Evolutionary conservation across 1,140 invertebrate genomes (phyloP).

Genomic region (Bacillus rossius): DNA sequence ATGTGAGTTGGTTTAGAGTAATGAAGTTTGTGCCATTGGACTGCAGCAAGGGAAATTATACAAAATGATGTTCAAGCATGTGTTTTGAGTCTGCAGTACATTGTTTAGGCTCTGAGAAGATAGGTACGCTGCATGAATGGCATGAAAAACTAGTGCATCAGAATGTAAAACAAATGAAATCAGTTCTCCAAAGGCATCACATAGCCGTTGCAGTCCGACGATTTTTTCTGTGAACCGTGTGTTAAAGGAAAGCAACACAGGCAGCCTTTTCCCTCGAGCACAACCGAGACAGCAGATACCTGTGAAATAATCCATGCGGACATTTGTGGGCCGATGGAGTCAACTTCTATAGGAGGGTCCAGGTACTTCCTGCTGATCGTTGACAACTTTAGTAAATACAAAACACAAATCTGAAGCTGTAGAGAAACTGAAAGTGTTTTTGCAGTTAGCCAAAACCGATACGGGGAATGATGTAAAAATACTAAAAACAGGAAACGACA

Average conservation of each 20-base stretch:
- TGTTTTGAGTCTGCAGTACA: no score
- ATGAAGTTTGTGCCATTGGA: no score
- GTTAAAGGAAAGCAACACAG: background rate
- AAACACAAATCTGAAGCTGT: conserved; percentile 16
- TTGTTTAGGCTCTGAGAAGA: no score
- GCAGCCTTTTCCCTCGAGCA: background rate
- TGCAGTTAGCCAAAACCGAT: conserved; percentile 3
- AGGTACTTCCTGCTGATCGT: conserved; percentile 36
- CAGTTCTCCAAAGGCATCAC: background rate
- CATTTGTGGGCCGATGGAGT: conserved; percentile 34
- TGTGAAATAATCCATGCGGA: conserved; percentile 33
- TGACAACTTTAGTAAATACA: conserved; percentile 31
- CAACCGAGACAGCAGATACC: conserved; percentile 4
- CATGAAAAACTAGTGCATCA: conserved; percentile 6
- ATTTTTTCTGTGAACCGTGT: background rate
- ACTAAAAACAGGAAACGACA: conserved; percentile 33
- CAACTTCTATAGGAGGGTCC: conserved; percentile 25
- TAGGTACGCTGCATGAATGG: background rate
- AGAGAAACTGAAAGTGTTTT: conserved; percentile 11
- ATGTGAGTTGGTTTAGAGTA: no score
- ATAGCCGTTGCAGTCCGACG: background rate
- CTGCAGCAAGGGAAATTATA: no score
- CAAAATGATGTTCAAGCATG: no score
- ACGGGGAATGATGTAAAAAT: conserved; percentile 16
- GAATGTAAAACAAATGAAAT: background rate